A percentile compares a stretch with the other conserved stretches of the same genome.
Evolutionary conservation across 2,797 vertebrate species (phyloP).

Genomic region (Percopsis omiscomaycus): DNA sequence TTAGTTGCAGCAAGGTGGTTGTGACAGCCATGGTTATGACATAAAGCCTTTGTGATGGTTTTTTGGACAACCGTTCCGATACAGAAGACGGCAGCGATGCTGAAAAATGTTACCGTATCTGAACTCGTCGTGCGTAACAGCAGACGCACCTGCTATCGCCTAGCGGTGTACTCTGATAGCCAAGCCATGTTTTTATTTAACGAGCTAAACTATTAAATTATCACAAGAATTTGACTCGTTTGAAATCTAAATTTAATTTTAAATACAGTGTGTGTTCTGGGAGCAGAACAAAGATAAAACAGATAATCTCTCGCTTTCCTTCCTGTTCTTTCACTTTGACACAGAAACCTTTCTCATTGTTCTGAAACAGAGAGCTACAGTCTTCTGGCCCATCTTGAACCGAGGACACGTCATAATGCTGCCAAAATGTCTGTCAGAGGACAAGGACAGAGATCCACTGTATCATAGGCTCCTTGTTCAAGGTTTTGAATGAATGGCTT

Average conservation of each 20-base stretch:
- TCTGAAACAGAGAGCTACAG: slow-evolving; percentile 77
- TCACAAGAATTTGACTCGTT: too few relatives aligned
- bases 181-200: too few relatives aligned
- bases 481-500: slow-evolving; percentile 28
- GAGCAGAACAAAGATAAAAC: not conserved
- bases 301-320: slow-evolving; percentile 28
- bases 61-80: slow-evolving; percentile 39
- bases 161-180: too few relatives aligned
- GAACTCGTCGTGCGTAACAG: too few relatives aligned
- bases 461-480: slow-evolving; percentile 57
- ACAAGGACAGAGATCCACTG: slow-evolving; percentile 74
- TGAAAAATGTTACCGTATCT: slow-evolving; percentile 27
- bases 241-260: too few relatives aligned
- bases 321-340: slow-evolving; percentile 70
- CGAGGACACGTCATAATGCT: slow-evolving; percentile 80
- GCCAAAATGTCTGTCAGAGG: slow-evolving; percentile 83
- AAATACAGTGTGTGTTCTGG: not conserved
- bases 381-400: slow-evolving; percentile 81
- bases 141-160: too few relatives aligned
- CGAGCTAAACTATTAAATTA: too few relatives aligned
- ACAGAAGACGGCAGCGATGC: slow-evolving; percentile 13
- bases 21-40: slow-evolving; percentile 70
- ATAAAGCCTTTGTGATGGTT: slow-evolving; percentile 42
- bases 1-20: slow-evolving; percentile 73
- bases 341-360: slow-evolving; percentile 80